Evolutionary conservation across 1,140 invertebrate genomes (phyloP).

Genomic region (Leptopilina boulardi): DNA sequence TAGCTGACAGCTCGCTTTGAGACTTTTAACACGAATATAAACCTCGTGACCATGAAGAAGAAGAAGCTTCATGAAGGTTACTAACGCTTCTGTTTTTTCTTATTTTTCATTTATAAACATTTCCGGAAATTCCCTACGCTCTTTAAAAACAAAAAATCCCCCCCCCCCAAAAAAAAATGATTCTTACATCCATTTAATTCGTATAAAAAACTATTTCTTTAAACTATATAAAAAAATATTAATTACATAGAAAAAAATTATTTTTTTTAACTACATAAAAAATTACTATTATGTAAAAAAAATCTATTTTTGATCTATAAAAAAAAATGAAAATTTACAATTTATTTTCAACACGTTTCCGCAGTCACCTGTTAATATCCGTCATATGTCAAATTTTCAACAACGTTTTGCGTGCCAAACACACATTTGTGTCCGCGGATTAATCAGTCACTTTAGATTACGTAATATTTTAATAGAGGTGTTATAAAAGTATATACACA

Average conservation of each 20-base stretch:
- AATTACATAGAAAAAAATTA: no score
- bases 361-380: background rate
- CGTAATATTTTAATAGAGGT: background rate
- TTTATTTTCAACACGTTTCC: no score
- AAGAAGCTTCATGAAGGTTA: constrained; percentile 3
- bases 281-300: no score
- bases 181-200: background rate
- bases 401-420: background rate
- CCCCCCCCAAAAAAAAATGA: background rate
- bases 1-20: background rate
- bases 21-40: background rate
- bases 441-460: background rate
- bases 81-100: background rate
- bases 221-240: no score
- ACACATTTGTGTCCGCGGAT: background rate
- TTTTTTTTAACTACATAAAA: no score
- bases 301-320: no score
- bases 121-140: background rate
- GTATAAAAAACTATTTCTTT: no score
- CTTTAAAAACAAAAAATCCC: background rate
- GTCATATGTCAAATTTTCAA: background rate
- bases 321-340: no score
- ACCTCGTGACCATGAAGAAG: background rate
- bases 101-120: background rate
- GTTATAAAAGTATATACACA: background rate